phyloP scores from a whole-genome alignment of 2,888 invertebrate genomes.

The Harmothoe impar region DNA sequence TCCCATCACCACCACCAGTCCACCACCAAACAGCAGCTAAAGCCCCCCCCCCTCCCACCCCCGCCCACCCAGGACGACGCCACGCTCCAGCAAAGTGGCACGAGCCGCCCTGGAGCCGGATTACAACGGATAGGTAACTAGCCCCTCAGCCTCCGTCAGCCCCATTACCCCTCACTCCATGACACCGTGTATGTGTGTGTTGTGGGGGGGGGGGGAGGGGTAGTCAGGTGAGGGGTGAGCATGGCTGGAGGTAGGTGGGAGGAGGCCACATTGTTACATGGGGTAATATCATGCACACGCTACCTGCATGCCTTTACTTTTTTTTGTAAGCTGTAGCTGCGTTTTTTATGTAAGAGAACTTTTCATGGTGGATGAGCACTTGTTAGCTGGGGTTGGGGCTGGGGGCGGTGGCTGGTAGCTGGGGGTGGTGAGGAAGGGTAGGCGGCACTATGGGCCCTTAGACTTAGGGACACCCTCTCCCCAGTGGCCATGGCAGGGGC shows the following conservation, averaged over 20 bases:
- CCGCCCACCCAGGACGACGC: not conserved
- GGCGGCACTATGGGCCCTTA: not conserved
- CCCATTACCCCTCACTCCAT: slow-evolving; percentile 26
- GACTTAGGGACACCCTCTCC: slow-evolving; percentile 25
- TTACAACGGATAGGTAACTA: slow-evolving; percentile 52
- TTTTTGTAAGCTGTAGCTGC: not conserved
- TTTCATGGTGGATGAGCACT: not conserved
- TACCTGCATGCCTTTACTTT: not conserved
- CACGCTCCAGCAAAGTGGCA: not conserved
- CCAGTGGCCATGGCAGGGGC: not conserved
- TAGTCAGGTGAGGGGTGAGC: not conserved
- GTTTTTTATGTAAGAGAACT: slow-evolving; percentile 7
- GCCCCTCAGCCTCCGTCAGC: slow-evolving; percentile 21
- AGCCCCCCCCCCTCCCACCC: not conserved
- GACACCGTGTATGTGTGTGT: not conserved
- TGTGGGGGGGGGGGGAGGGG: not conserved
- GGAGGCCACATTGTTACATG: not conserved
- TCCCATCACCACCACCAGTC: not conserved
- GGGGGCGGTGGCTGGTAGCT: not conserved
- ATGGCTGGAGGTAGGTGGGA: not conserved
- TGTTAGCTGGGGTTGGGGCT: not conserved
- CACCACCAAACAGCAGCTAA: too few relatives aligned
- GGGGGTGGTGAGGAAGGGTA: not conserved
- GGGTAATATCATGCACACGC: not conserved
- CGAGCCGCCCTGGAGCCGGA: slow-evolving; percentile 34